phyloP scores from a whole-genome alignment of 2,888 invertebrate genomes.

The Monochamus alternatus region DNA sequence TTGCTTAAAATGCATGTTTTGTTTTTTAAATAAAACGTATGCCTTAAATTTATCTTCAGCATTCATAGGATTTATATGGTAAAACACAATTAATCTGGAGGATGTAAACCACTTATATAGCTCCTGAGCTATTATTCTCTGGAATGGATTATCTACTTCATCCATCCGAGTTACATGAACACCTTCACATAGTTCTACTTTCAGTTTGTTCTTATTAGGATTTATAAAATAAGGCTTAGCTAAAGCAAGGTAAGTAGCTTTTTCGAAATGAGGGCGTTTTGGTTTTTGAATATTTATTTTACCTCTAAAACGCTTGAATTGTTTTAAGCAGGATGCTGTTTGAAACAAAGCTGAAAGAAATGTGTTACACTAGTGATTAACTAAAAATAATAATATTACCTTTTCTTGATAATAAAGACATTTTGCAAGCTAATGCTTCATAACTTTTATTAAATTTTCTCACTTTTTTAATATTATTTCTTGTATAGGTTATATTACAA shows the following conservation, averaged over 20 bases:
- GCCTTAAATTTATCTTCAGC: conserved; percentile 79
- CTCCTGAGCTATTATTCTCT: conserved; percentile 82
- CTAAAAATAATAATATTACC: conserved; percentile 1
- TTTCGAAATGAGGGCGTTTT: conserved; percentile 79
- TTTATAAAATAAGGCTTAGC: conserved; percentile 76
- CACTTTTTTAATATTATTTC: too few species aligned
- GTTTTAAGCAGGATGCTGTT: conserved; percentile 53
- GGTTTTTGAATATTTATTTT: conserved; percentile 88
- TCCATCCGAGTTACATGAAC: conserved; percentile 50
- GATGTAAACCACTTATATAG: conserved; percentile 80
- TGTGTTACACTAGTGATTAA: neutral
- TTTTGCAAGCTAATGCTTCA: neutral
- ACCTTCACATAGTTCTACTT: conserved; percentile 74
- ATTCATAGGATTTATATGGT: conserved; percentile 82
- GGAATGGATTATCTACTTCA: conserved; percentile 80
- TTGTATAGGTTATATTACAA: neutral
- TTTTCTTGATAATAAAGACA: conserved; percentile 16
- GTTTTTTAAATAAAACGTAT: conserved; percentile 76
- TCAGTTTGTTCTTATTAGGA: conserved; percentile 71
- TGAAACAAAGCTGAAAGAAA: conserved; percentile 11
- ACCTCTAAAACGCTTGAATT: conserved; percentile 80
- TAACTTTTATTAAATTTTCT: neutral
- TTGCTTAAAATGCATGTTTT: conserved; percentile 80
- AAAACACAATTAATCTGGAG: conserved; percentile 81
- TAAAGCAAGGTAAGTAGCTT: conserved; percentile 79